A percentile compares a stretch with the other conserved stretches of the same genome.
Evolutionary conservation across 1,140 invertebrate species (phyloP).

Genomic region (Tetramorium simillimum): DNA sequence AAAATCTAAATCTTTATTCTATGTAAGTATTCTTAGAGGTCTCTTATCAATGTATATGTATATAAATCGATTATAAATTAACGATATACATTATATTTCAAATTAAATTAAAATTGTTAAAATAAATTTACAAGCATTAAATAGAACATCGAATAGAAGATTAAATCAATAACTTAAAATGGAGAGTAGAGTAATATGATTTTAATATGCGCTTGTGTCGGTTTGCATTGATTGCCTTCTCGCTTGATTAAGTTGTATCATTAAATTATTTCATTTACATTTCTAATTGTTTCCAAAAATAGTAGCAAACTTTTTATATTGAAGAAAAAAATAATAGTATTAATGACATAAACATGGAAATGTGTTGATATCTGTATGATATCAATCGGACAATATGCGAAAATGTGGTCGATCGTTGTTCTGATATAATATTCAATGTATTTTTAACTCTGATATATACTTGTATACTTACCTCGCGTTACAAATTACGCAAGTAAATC

Average conservation of each 20-base stretch:
- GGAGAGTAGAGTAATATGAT: neutral
- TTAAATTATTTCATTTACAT: neutral
- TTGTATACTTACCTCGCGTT: conserved; percentile 35
- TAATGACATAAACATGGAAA: neutral
- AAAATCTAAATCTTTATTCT: neutral
- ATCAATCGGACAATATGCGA: neutral
- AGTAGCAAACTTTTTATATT: neutral
- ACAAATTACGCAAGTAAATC: conserved; percentile 15
- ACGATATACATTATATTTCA: neutral
- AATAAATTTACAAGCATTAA: neutral
- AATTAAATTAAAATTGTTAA: neutral
- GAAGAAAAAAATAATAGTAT: neutral
- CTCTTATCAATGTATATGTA: neutral
- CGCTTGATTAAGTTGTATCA: neutral
- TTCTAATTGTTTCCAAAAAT: neutral
- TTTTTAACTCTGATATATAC: neutral
- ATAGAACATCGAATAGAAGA: neutral
- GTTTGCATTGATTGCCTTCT: neutral
- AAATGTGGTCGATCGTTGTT: conserved; percentile 20
- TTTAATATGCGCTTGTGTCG: neutral
- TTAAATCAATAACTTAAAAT: neutral
- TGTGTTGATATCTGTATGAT: neutral
- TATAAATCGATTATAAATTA: neutral
- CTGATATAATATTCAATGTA: neutral
- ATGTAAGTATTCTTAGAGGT: neutral